Evolutionary conservation across 30 jellyfish, hydroid and myxozoan species (phyloP).

Genomic region (Morbakka virulenta): DNA sequence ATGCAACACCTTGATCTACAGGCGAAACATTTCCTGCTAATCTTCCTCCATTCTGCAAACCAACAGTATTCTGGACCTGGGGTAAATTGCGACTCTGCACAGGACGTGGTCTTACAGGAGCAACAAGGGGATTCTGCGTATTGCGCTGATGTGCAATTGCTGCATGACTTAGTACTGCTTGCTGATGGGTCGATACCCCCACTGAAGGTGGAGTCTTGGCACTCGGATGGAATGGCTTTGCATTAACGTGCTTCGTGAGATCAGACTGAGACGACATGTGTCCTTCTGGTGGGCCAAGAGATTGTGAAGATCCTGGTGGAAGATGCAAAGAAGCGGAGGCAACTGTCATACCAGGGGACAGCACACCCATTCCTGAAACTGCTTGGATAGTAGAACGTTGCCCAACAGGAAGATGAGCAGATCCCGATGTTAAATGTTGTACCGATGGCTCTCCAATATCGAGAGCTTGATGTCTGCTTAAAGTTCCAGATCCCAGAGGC

Average conservation of each 20-base stretch:
- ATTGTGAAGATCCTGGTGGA: not conserved
- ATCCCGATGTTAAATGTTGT: too few relatives aligned
- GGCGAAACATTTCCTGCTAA: conserved; percentile 51
- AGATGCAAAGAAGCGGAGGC: too few relatives aligned
- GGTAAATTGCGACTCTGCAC: conserved; percentile 37
- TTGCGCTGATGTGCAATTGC: conserved; percentile 39
- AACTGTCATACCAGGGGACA: not conserved
- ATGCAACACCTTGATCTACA: conserved; percentile 42
- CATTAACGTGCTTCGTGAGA: conserved; percentile 87
- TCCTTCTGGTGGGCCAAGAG: not conserved
- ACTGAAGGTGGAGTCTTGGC: conserved; percentile 89
- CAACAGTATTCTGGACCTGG: conserved; percentile 38
- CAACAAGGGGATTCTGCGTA: conserved; percentile 64
- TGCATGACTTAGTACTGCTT: conserved; percentile 44
- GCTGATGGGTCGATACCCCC: conserved; percentile 51
- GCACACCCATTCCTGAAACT: not conserved
- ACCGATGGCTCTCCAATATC: too few relatives aligned
- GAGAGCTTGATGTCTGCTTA: too few relatives aligned
- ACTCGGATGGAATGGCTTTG: conserved; percentile 97
- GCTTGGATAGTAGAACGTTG: not conserved
- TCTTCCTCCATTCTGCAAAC: conserved; percentile 42
- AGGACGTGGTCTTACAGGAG: conserved; percentile 94
- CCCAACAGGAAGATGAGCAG: not conserved
- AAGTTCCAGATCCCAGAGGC: too few relatives aligned
- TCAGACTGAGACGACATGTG: conserved; percentile 74